Percentiles rank a stretch among this genome's conserved stretches.
Evolutionary conservation across 30 jellyfish, hydroid and myxozoan genomes (phyloP).

Genomic region (Morbakka virulenta): DNA sequence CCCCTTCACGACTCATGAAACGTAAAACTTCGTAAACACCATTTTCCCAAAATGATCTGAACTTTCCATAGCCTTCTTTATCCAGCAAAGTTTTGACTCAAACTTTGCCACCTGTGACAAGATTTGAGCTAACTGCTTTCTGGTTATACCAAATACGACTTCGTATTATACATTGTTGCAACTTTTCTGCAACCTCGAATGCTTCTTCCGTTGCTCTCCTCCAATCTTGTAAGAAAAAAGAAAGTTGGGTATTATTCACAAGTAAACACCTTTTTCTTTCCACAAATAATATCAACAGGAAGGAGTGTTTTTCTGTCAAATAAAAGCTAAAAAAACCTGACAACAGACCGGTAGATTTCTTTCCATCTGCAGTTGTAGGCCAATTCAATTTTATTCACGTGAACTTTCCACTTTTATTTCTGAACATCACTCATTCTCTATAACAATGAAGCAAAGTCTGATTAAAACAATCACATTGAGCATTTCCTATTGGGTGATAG

Average conservation of each 20-base stretch:
- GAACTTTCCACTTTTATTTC: conserved; percentile 5
- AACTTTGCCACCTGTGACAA: conserved; percentile 15
- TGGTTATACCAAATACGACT: background rate
- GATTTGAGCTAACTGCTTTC: too few relatives aligned
- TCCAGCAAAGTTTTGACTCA: conserved; percentile 13
- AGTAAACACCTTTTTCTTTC: too few relatives aligned
- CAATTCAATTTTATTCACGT: background rate
- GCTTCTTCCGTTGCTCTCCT: background rate
- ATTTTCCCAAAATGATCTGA: conserved; percentile 42
- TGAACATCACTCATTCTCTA: background rate
- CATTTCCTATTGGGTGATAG: conserved; percentile 54
- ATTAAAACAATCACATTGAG: conserved; percentile 38
- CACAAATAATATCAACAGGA: too few relatives aligned
- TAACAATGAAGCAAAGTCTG: conserved; percentile 5
- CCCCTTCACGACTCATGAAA: background rate
- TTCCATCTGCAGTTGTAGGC: conserved; percentile 9
- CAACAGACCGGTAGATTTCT: conserved; percentile 7
- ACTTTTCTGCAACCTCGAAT: background rate
- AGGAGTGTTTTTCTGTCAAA: too few relatives aligned
- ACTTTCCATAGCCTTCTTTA: conserved; percentile 46
- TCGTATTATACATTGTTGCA: background rate
- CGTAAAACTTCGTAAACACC: conserved; percentile 9
- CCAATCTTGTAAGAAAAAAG: background rate
- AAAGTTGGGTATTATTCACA: background rate
- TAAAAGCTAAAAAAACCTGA: too few relatives aligned